Evolutionary conservation across 2,797 vertebrate genomes (phyloP).

Genomic region (Pagetopsis macropterus): DNA sequence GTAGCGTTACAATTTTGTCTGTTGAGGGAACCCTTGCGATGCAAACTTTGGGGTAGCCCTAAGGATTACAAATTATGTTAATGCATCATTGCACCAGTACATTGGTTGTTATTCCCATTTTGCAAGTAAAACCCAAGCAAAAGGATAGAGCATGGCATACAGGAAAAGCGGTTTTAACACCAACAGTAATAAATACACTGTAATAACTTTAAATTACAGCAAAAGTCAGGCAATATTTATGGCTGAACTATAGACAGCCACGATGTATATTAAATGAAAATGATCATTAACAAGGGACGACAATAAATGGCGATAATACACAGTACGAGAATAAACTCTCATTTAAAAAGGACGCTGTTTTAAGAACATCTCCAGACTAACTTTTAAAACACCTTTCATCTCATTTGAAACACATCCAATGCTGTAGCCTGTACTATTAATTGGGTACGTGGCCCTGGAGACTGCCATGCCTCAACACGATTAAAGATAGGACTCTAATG

Average conservation of each 20-base stretch:
- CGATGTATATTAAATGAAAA: neutral
- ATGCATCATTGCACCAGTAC: neutral
- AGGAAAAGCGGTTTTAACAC: neutral
- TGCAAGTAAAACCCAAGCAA: neutral
- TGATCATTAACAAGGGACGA: neutral
- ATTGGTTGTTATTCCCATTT: too few species aligned
- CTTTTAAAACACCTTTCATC: conserved; percentile 16
- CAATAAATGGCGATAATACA: neutral
- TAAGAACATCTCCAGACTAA: neutral
- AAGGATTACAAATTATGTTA: too few species aligned
- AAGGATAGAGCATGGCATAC: neutral
- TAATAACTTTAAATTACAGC: neutral
- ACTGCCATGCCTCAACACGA: conserved; percentile 32
- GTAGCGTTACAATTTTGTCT: too few species aligned
- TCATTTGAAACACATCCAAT: conserved; percentile 23
- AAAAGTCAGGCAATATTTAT: neutral
- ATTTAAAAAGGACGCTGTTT: too few species aligned
- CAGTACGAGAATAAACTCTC: conserved; percentile 3
- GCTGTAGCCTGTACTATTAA: conserved; percentile 35
- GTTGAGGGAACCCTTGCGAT: too few species aligned
- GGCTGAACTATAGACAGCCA: neutral
- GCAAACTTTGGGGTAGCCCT: too few species aligned
- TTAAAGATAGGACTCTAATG: conserved; percentile 45
- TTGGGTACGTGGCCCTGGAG: conserved; percentile 52
- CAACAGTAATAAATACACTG: too few species aligned